phyloP scores from a whole-genome alignment of 2,888 invertebrate genomes.

The Rhagium mordax region DNA sequence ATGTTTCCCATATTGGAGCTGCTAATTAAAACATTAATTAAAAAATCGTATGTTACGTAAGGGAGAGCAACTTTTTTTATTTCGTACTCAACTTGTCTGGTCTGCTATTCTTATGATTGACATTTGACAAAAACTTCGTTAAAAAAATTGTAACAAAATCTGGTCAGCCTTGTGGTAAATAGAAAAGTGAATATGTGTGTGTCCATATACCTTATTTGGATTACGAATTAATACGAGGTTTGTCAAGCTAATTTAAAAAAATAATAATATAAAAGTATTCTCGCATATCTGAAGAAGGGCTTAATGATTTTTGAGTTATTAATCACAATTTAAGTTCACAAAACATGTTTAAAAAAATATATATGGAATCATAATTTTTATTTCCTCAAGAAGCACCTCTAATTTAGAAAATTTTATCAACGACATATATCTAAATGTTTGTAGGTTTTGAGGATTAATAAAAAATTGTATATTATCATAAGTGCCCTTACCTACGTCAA shows the following conservation, averaged over 20 bases:
- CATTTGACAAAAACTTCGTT: neutral
- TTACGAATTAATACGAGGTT: neutral
- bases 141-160: neutral
- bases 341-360: no score
- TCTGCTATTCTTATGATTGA: neutral
- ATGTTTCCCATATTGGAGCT: neutral
- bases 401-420: no score
- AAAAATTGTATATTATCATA: no score
- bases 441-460: no score
- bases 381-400: no score
- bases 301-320: no score
- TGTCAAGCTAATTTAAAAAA: neutral
- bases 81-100: neutral
- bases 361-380: no score
- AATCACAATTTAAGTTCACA: no score
- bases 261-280: no score
- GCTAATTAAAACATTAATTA: neutral
- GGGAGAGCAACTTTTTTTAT: neutral
- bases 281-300: no score
- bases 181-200: neutral
- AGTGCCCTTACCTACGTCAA: no score
- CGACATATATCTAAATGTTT: no score
- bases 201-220: neutral
- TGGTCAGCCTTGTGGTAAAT: neutral
- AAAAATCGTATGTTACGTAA: neutral